Evolutionary conservation across 2,797 vertebrate species (phyloP).

Genomic region (Fistularia commersonii): DNA sequence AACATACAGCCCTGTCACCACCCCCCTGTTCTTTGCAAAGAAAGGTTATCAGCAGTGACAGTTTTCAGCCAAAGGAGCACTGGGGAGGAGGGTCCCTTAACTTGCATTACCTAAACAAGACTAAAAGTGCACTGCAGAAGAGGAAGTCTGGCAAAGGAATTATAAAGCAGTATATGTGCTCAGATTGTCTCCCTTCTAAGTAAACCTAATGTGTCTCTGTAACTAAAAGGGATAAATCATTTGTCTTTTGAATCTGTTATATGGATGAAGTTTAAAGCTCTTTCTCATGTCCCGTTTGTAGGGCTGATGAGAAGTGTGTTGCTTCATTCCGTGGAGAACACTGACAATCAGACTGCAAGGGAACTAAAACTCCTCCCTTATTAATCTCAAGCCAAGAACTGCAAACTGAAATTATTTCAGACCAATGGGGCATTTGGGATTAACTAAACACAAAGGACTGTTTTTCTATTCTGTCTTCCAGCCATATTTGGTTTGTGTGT

Average conservation of each 20-base stretch:
- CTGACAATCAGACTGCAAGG: conserved; percentile 52
- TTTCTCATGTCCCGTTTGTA: conserved; percentile 15
- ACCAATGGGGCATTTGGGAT: conserved; percentile 56
- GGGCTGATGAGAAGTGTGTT: conserved; percentile 32
- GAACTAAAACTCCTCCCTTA: conserved; percentile 43
- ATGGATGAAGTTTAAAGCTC: conserved; percentile 10
- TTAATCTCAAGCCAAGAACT: conserved; percentile 49
- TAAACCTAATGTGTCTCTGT: background rate
- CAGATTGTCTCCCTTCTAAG: too few species aligned
- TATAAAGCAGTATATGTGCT: conserved; percentile 6
- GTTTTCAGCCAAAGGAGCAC: conserved; percentile 30
- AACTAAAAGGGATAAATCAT: background rate
- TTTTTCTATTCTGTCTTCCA: conserved; percentile 40
- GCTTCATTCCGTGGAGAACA: conserved; percentile 27
- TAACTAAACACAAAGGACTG: conserved; percentile 49
- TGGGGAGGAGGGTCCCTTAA: conserved; percentile 38
- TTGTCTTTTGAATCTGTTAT: conserved; percentile 1
- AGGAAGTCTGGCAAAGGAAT: conserved; percentile 2
- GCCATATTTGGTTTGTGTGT: conserved; percentile 30
- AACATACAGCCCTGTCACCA: conserved; percentile 18
- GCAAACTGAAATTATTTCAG: conserved; percentile 52
- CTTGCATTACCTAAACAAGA: conserved; percentile 51
- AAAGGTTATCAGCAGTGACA: conserved; percentile 47
- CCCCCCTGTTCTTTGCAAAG: conserved; percentile 14
- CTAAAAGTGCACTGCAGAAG: conserved; percentile 23